phyloP scores from a whole-genome alignment of 2,888 invertebrate genomes.

The Argyresthia albistria region DNA sequence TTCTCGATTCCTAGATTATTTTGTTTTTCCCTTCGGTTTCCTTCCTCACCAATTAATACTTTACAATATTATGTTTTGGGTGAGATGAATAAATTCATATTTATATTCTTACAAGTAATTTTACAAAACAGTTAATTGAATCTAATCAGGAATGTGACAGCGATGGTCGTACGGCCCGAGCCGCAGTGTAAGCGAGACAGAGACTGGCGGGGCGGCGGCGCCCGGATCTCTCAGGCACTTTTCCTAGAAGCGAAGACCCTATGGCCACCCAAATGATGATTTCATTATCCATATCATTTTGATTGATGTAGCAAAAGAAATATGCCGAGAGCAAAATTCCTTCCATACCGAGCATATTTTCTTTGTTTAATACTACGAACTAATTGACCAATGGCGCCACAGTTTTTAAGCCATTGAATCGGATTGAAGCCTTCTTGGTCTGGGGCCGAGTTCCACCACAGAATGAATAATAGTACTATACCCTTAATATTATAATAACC shows the following conservation, averaged over 20 bases:
- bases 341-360: constrained; percentile 56
- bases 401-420: constrained; percentile 36
- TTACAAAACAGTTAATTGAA: too few species aligned
- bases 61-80: too few species aligned
- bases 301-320: constrained; percentile 69
- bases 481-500: too few species aligned
- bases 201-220: constrained; percentile 11
- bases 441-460: not conserved
- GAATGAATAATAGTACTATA: too few species aligned
- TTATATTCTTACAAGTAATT: too few species aligned
- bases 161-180: constrained; percentile 44
- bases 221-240: constrained; percentile 20
- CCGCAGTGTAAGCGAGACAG: constrained; percentile 7
- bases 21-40: too few species aligned
- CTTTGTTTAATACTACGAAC: constrained; percentile 67
- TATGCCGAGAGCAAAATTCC: constrained; percentile 56
- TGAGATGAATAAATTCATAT: constrained; percentile 61
- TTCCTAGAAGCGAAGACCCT: constrained; percentile 59
- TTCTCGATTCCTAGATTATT: too few species aligned
- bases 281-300: constrained; percentile 72
- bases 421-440: not conserved
- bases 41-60: too few species aligned
- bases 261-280: constrained; percentile 73
- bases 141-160: constrained; percentile 71
- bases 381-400: constrained; percentile 65